A percentile compares a stretch with the other conserved stretches of the same genome.
Evolutionary conservation across 2,888 invertebrate genomes (phyloP).

Genomic region (Temnothorax ravouxi): DNA sequence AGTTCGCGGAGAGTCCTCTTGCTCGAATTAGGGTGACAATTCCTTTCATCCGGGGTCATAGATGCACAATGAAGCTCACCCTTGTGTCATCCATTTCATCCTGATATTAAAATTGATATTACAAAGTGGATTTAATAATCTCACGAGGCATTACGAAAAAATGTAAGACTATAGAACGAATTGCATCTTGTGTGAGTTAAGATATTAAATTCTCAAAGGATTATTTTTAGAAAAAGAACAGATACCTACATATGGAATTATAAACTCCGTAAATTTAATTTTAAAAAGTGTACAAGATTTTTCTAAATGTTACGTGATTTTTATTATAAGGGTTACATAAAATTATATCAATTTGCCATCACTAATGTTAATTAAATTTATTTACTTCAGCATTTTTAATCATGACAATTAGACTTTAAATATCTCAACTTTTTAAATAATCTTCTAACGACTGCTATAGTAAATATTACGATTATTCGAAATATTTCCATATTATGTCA

Average conservation of each 20-base stretch:
- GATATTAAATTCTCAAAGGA: background rate
- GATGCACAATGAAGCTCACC: conserved; percentile 23
- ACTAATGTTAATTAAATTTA: background rate
- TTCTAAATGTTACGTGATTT: background rate
- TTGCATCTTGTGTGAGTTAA: background rate
- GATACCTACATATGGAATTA: background rate
- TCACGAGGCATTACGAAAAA: background rate
- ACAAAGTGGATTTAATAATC: conserved; percentile 14
- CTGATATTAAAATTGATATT: conserved; percentile 27
- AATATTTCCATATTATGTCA: background rate
- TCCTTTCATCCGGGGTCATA: conserved; percentile 40
- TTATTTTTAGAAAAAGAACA: background rate
- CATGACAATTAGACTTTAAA: background rate
- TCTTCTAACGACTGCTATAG: background rate
- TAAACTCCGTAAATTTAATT: background rate
- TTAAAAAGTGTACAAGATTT: background rate
- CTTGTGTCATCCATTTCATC: background rate
- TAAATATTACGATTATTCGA: background rate
- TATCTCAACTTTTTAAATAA: conserved; percentile 1
- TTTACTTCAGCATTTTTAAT: background rate
- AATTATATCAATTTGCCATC: background rate
- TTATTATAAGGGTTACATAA: too few species aligned
- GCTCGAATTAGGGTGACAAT: conserved; percentile 49
- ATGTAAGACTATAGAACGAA: background rate
- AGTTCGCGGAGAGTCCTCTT: conserved; percentile 11